phyloP scores from a whole-genome alignment of 2,113 vertebrate species.

The Apteryx owenii region DNA sequence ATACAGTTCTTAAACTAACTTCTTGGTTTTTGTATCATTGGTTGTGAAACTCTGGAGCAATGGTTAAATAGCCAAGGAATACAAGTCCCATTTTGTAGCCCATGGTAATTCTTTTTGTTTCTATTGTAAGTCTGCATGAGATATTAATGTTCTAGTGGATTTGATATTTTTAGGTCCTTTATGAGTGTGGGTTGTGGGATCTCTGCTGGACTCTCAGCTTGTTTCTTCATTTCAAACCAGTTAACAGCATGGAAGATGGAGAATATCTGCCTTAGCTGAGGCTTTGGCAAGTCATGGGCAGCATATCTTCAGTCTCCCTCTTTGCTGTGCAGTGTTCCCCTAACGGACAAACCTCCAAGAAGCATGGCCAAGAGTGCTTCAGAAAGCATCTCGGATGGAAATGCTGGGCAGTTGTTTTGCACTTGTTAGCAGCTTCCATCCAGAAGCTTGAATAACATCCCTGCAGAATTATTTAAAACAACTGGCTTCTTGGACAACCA shows the following conservation, averaged over 20 bases:
- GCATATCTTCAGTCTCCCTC: rapidly evolving
- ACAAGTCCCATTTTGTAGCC: background rate
- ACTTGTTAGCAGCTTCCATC: constrained; percentile 42
- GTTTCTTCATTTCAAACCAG: background rate
- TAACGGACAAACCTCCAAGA: background rate
- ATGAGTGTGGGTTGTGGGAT: background rate
- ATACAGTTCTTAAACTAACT: background rate
- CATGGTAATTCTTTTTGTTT: background rate
- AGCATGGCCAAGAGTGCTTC: background rate
- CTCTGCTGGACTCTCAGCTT: background rate
- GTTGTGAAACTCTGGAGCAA: background rate
- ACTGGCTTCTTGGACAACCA: background rate
- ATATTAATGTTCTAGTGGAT: background rate
- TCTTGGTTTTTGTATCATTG: background rate
- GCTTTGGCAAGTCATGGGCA: background rate
- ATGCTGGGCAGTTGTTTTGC: constrained; percentile 18
- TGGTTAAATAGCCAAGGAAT: background rate
- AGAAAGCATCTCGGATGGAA: constrained; percentile 3
- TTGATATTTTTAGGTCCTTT: background rate
- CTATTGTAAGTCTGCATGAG: background rate
- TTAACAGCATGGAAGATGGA: background rate
- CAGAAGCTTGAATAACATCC: constrained; percentile 26
- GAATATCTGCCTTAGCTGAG: background rate
- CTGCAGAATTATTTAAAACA: constrained; percentile 23
- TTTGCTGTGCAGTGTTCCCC: background rate